phyloP scores from a whole-genome alignment of 2,113 vertebrate genomes.

The Apus apus region DNA sequence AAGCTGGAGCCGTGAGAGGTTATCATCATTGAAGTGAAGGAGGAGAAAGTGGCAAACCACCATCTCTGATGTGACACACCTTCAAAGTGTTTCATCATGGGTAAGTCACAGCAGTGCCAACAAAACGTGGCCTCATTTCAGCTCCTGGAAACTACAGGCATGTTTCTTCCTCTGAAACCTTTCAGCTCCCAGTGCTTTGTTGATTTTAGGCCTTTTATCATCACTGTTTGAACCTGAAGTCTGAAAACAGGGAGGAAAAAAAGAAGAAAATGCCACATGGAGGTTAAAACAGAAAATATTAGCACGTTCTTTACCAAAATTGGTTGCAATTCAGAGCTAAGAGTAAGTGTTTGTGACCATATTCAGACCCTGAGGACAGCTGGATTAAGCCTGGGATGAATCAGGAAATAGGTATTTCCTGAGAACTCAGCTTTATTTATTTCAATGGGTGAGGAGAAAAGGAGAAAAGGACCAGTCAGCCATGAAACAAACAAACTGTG shows the following conservation, averaged over 20 bases:
- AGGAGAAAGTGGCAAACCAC: not conserved
- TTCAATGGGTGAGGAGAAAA: not conserved
- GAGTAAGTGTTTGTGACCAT: not conserved
- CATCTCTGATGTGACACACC: not conserved
- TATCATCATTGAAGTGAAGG: not conserved
- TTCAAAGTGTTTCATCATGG: not conserved
- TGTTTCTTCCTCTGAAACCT: not conserved
- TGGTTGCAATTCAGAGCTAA: not conserved
- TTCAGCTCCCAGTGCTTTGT: not conserved
- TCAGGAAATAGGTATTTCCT: not conserved
- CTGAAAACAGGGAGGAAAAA: accelerated
- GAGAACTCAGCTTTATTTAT: not conserved
- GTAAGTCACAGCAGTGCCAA: not conserved
- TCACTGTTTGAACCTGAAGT: not conserved
- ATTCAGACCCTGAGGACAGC: not conserved
- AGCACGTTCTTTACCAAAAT: not conserved
- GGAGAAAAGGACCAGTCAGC: not conserved
- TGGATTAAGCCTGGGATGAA: not conserved
- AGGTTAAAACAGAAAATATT: not conserved
- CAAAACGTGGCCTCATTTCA: accelerated
- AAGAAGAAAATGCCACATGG: not conserved
- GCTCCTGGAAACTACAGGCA: not conserved
- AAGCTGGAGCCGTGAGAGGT: not conserved
- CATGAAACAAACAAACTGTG: not conserved
- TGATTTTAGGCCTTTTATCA: not conserved